These are phyloP conservation scores for Caenorhabditis tropicalis DNA, from an alignment of 1,140 invertebrate species.

Conservation along the genomic window DNA sequence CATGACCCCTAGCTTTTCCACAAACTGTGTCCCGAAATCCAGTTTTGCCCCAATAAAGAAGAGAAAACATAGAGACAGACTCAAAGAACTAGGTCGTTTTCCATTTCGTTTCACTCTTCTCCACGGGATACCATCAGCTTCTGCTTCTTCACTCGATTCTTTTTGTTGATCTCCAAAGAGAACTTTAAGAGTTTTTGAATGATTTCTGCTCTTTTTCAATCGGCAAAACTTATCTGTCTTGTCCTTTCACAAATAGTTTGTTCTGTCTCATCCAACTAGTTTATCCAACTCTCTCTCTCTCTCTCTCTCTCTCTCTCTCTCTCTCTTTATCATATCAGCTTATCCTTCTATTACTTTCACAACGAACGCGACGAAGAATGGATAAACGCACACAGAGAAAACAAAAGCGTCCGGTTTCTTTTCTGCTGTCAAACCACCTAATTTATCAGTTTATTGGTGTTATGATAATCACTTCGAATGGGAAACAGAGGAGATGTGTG, in stretches of 20 bases:
- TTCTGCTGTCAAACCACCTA: constrained; percentile 32
- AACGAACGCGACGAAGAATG: too few species aligned
- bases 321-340: constrained; percentile 26
- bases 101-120: constrained; percentile 9
- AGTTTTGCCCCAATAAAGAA: neutral
- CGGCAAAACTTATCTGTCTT: neutral
- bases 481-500: neutral
- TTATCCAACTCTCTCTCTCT: neutral
- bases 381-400: neutral
- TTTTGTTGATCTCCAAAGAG: too few species aligned
- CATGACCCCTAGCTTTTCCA: neutral
- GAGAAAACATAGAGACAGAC: neutral
- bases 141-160: neutral
- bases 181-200: neutral
- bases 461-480: neutral
- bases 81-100: constrained; percentile 33
- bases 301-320: too few species aligned
- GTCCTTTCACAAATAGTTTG: neutral
- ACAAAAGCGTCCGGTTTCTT: neutral
- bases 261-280: too few species aligned
- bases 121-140: constrained; percentile 11
- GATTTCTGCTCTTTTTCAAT: neutral
- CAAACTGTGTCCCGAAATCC: constrained; percentile 30
- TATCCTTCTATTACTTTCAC: neutral
- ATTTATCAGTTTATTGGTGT: constrained; percentile 32